Conservation (phyloP, 2,113 vertebrate species). For the Hippopotamus amphibius region DNA sequence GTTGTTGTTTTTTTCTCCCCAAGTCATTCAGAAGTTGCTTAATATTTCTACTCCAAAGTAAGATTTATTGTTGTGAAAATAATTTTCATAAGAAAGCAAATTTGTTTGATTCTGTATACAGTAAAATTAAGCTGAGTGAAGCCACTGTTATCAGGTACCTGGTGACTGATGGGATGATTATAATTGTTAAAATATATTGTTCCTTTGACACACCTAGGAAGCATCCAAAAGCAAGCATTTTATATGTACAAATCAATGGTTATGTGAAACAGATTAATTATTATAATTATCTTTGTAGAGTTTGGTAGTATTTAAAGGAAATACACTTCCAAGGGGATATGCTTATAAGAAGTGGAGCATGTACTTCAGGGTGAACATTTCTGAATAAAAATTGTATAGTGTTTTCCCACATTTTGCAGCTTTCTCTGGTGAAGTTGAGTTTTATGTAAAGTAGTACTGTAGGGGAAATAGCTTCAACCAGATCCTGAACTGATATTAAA, state of each 20-base stretch:
- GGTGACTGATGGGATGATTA: conserved; percentile 16
- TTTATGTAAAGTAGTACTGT: conserved; percentile 40
- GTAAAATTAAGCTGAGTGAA: conserved; percentile 21
- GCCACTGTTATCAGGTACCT: not conserved
- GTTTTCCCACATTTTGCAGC: not conserved
- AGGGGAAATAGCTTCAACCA: conserved; percentile 16
- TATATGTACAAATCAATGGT: conserved; percentile 7
- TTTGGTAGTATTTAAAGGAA: conserved; percentile 47
- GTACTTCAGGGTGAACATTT: not conserved
- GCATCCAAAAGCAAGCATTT: not conserved
- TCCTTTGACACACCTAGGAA: not conserved
- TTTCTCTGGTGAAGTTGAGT: conserved; percentile 34
- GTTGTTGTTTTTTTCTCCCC: not conserved
- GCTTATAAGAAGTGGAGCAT: not conserved
- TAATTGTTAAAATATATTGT: conserved; percentile 23
- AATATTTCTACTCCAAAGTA: conserved; percentile 51
- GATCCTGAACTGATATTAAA: conserved; percentile 24
- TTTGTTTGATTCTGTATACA: not conserved
- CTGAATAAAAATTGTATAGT: conserved; percentile 23
- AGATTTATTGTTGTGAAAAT: conserved; percentile 45
- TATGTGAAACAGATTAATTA: conserved; percentile 1
- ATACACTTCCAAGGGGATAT: not conserved
- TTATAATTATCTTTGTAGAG: not conserved
- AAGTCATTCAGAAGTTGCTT: conserved; percentile 44
- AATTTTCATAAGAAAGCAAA: conserved; percentile 55